phyloP scores from a whole-genome alignment of 2,888 invertebrate species.

The Drosophila lacicola region DNA sequence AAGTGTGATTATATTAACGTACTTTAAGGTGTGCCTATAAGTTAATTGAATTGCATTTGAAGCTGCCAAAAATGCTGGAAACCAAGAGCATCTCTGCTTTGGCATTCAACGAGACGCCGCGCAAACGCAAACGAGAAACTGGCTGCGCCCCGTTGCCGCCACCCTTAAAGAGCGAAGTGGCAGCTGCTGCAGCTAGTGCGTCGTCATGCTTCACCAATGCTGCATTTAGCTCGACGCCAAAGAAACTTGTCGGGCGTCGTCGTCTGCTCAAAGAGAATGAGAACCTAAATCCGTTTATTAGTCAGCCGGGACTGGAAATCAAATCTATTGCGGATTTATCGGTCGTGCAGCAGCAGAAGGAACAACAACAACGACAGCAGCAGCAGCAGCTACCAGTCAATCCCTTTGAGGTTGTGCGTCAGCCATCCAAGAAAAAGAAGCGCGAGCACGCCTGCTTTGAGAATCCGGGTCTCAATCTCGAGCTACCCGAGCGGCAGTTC shows the following conservation, averaged over 20 bases:
- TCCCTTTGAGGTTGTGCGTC: constrained; percentile 84
- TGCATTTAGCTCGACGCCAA: constrained; percentile 84
- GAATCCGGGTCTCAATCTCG: constrained; percentile 84
- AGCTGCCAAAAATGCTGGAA: constrained; percentile 56
- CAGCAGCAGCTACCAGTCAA: constrained; percentile 59
- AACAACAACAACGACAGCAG: constrained; percentile 7
- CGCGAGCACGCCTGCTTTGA: constrained; percentile 83
- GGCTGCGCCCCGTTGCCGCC: constrained; percentile 25
- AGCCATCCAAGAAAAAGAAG: constrained; percentile 84
- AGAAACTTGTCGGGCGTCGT: constrained; percentile 74
- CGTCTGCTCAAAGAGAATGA: constrained; percentile 57
- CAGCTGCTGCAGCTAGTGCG: constrained; percentile 54
- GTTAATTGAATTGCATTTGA: neutral
- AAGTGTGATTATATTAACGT: neutral
- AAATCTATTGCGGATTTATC: constrained; percentile 82
- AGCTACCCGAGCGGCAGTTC: constrained; percentile 83
- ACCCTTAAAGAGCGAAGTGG: constrained; percentile 57
- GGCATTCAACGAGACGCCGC: constrained; percentile 72
- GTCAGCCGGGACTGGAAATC: constrained; percentile 77
- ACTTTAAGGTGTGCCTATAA: neutral
- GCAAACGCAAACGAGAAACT: constrained; percentile 84
- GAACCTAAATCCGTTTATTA: constrained; percentile 51
- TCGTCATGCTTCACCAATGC: constrained; percentile 82
- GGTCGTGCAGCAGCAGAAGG: constrained; percentile 7
- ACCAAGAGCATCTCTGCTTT: constrained; percentile 70